Conservation (phyloP, 2,113 vertebrate genomes). For the Piaya cayana region DNA sequence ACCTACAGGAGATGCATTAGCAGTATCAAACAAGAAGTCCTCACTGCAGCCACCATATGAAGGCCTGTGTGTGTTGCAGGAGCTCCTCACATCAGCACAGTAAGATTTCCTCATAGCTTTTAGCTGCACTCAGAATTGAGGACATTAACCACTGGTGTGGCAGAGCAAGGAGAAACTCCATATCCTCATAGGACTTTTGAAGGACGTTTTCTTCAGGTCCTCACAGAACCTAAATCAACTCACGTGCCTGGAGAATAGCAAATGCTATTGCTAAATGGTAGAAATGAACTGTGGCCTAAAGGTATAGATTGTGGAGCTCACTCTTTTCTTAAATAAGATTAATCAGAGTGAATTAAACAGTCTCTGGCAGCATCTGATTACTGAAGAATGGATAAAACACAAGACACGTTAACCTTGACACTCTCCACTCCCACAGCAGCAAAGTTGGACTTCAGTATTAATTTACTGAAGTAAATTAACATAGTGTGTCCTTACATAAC, state of each 20-base stretch:
- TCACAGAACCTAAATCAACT: neutral
- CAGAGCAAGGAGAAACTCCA: neutral
- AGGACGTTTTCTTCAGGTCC: neutral
- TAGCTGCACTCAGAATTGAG: neutral
- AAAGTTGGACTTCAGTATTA: no score
- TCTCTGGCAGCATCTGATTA: neutral
- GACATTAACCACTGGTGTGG: neutral
- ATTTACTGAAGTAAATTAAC: no score
- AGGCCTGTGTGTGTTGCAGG: neutral
- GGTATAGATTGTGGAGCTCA: neutral
- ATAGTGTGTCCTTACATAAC: neutral
- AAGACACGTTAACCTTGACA: no score
- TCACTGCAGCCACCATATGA: neutral
- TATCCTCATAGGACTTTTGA: neutral
- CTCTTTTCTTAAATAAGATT: neutral
- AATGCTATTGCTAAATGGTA: neutral
- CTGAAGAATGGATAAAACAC: neutral
- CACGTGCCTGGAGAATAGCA: neutral
- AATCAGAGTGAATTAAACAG: neutral
- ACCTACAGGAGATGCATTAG: neutral
- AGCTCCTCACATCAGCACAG: neutral
- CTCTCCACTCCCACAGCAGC: no score
- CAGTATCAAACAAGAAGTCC: neutral
- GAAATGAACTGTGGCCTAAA: neutral
- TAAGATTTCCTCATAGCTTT: neutral